Conservation (phyloP, 1,140 invertebrate species). For the Papilio dardanus region DNA sequence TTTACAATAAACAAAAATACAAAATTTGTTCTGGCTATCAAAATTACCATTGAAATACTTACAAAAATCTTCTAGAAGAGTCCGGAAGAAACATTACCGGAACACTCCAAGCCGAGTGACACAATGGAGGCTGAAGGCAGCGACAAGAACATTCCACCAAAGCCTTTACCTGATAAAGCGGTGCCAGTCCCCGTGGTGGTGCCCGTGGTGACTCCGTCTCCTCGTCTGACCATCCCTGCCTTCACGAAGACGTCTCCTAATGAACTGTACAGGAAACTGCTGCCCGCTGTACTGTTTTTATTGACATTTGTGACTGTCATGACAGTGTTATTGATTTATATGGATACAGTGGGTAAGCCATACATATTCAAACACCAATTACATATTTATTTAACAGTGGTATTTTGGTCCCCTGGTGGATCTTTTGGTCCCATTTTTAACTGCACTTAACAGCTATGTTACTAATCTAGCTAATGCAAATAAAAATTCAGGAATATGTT, state of each 20-base stretch:
- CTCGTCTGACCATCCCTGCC: slow-evolving; percentile 56
- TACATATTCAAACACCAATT: neutral
- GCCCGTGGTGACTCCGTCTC: slow-evolving; percentile 42
- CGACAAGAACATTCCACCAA: slow-evolving; percentile 37
- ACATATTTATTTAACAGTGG: too few relatives aligned
- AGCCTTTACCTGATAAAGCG: slow-evolving; percentile 43
- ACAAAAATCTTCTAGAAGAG: slow-evolving; percentile 55
- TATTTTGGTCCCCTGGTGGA: too few relatives aligned
- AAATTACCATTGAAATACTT: neutral
- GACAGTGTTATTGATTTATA: slow-evolving; percentile 85
- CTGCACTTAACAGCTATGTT: too few relatives aligned
- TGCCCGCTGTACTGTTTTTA: slow-evolving; percentile 85
- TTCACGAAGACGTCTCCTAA: slow-evolving; percentile 72
- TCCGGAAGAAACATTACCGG: slow-evolving; percentile 56
- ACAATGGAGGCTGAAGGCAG: slow-evolving; percentile 33
- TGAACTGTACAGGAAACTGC: slow-evolving; percentile 80
- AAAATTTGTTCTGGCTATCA: neutral
- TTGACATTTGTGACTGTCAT: slow-evolving; percentile 87
- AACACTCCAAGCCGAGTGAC: slow-evolving; percentile 39
- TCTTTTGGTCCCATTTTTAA: too few relatives aligned
- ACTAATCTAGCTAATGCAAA: too few relatives aligned
- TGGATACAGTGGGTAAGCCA: slow-evolving; percentile 85
- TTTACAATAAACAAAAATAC: neutral
- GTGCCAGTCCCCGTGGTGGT: slow-evolving; percentile 40
- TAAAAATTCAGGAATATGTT: too few relatives aligned